Percentiles rank a stretch among this genome's conserved stretches.
These are phyloP conservation scores for Ridgeia piscesae DNA, from an alignment of 1,140 invertebrate species.

Conservation along the genomic window DNA sequence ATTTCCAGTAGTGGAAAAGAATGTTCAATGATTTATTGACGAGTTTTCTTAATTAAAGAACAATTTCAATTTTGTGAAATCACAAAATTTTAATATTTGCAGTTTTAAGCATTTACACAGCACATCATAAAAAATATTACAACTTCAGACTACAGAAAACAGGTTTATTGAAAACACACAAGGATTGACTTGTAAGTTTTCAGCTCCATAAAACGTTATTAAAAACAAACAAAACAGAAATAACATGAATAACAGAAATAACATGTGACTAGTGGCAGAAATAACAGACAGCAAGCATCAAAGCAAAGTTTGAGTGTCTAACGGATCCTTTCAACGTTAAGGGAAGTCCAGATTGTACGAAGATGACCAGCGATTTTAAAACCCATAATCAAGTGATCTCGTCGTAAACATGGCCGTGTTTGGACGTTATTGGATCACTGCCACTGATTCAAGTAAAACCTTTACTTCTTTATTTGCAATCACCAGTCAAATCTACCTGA, in stretches of 20 bases:
- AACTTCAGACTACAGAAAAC: neutral
- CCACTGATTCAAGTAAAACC: neutral
- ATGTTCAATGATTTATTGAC: no score
- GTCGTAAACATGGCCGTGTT: neutral
- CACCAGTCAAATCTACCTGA: neutral
- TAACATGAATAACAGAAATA: no score
- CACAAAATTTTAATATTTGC: no score
- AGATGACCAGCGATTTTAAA: neutral
- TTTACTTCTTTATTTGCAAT: neutral
- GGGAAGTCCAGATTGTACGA: neutral
- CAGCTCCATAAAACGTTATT: neutral
- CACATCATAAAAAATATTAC: no score
- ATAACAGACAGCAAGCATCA: neutral
- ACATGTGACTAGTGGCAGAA: neutral
- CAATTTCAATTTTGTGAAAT: no score
- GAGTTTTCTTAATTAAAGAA: no score
- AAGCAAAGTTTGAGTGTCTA: neutral
- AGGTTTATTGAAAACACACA: neutral
- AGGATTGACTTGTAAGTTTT: neutral
- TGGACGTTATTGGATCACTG: neutral
- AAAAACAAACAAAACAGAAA: neutral
- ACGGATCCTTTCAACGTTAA: neutral
- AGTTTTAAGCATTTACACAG: no score
- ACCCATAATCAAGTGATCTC: neutral
- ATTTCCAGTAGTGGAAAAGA: no score